Conservation (phyloP, 2,888 invertebrate species). For the Eupithecia inturbata region DNA sequence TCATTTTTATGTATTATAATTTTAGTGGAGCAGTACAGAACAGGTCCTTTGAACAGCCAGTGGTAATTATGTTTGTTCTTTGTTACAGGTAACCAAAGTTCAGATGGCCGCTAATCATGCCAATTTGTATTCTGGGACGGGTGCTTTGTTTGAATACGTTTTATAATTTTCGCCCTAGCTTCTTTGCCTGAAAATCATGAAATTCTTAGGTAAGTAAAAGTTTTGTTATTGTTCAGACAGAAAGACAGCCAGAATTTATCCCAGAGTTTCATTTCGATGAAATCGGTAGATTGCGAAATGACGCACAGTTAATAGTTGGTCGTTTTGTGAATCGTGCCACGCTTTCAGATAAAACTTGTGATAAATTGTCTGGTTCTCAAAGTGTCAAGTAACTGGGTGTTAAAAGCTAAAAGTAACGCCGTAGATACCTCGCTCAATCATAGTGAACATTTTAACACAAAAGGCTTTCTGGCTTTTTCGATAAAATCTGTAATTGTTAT, state of each 20-base stretch:
- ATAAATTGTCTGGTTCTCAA: conserved; percentile 19
- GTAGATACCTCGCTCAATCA: conserved; percentile 35
- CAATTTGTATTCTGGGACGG: conserved; percentile 31
- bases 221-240: not conserved
- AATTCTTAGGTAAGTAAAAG: conserved; percentile 11
- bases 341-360: conserved; percentile 31
- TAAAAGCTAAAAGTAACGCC: conserved; percentile 7
- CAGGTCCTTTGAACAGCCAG: not conserved
- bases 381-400: conserved; percentile 13
- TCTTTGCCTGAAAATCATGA: conserved; percentile 6
- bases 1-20: not conserved
- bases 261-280: not conserved
- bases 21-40: not conserved
- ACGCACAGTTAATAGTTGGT: conserved; percentile 5
- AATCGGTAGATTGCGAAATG: conserved; percentile 3
- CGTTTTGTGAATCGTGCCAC: conserved; percentile 7
- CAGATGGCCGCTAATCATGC: conserved; percentile 22
- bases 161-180: conserved; percentile 20
- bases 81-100: conserved; percentile 43
- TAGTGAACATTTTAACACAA: conserved; percentile 38
- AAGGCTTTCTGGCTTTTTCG: conserved; percentile 32
- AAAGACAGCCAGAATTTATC: not conserved
- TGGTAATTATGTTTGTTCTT: conserved; percentile 38
- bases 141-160: conserved; percentile 30
- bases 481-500: conserved; percentile 43